A percentile compares a stretch with the other conserved stretches of the same genome.
These are phyloP conservation scores for Nomada fucata DNA, from an alignment of 2,888 invertebrate genomes.

Conservation along the genomic window DNA sequence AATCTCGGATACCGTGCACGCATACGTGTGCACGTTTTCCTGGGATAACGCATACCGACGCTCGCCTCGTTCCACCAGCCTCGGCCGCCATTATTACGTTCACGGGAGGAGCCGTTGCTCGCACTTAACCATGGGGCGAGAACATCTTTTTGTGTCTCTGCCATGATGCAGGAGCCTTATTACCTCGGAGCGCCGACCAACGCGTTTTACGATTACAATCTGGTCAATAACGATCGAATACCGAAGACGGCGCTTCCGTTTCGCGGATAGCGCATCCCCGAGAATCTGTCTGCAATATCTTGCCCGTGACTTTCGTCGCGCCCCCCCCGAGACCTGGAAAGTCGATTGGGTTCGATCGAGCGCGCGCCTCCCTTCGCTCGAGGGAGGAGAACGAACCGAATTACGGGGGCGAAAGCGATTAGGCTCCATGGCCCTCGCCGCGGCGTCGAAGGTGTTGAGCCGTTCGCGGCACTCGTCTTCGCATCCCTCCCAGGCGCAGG, in stretches of 20 bases:
- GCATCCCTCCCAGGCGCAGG: constrained; percentile 16
- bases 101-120: neutral
- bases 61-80: neutral
- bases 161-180: neutral
- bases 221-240: neutral
- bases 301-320: too few species aligned
- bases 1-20: too few species aligned
- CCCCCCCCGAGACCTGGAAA: too few species aligned
- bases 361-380: constrained; percentile 57
- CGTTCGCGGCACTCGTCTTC: neutral
- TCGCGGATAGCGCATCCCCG: neutral
- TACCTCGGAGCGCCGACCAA: neutral
- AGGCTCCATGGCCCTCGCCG: constrained; percentile 47
- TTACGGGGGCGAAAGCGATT: constrained; percentile 59
- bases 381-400: constrained; percentile 28
- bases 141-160: constrained; percentile 6
- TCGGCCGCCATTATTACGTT: too few species aligned
- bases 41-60: neutral
- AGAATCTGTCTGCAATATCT: too few species aligned
- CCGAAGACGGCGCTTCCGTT: constrained; percentile 4
- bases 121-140: neutral
- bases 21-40: neutral
- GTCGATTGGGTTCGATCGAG: constrained; percentile 41
- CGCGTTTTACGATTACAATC: constrained; percentile 14
- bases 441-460: neutral